Conservation (phyloP, 2,113 vertebrate species). For the Polyodon spathula region DNA sequence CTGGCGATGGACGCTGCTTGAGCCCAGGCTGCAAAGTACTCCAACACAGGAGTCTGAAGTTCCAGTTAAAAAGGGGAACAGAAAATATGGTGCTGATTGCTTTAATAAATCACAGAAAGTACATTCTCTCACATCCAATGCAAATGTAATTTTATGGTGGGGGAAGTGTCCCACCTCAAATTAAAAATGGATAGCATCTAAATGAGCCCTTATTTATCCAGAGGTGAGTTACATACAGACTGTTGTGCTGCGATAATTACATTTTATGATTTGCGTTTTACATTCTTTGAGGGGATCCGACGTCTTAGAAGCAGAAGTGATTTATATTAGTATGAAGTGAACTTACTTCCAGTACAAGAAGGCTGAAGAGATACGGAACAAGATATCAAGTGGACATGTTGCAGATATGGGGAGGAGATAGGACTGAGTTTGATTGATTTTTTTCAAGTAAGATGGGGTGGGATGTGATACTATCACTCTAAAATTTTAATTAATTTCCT, state of each 20-base stretch:
- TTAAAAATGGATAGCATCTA: conserved; percentile 21
- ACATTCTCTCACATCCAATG: conserved; percentile 67
- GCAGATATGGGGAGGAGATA: conserved; percentile 58
- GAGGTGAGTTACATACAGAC: conserved; percentile 62
- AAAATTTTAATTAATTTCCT: conserved; percentile 94
- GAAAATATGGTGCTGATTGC: conserved; percentile 56
- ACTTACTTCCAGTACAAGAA: conserved; percentile 74
- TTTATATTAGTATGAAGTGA: conserved; percentile 84
- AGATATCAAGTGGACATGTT: conserved; percentile 65
- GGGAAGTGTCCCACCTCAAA: conserved; percentile 26
- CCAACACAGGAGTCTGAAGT: conserved; percentile 6
- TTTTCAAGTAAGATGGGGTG: conserved; percentile 38
- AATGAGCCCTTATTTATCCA: conserved; percentile 69
- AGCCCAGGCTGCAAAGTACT: conserved; percentile 13
- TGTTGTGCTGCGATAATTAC: conserved; percentile 73
- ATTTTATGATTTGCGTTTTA: conserved; percentile 74
- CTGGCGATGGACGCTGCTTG: conserved; percentile 38
- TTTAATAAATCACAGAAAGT: conserved; percentile 64
- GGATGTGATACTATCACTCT: conserved; percentile 64
- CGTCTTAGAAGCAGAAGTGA: conserved; percentile 66
- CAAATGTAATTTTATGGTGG: conserved; percentile 73
- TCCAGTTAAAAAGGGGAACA: conserved; percentile 8
- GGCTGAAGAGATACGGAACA: conserved; percentile 69
- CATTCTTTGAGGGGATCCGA: conserved; percentile 69
- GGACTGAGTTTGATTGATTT: conserved; percentile 65